Conservation (phyloP, 2,113 vertebrate species). For the Anolis sagrei region DNA sequence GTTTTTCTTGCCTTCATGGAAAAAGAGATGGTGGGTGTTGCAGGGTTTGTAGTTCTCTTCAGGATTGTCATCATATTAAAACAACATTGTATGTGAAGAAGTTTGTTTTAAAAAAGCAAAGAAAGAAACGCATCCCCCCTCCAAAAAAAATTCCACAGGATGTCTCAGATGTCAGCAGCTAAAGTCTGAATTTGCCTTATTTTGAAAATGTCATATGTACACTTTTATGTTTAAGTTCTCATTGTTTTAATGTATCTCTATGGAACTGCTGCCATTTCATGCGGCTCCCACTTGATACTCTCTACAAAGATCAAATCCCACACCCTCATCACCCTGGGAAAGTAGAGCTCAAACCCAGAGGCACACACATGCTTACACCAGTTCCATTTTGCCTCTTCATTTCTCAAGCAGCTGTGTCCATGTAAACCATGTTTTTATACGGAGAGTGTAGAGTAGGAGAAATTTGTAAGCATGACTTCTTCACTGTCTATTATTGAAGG, state of each 20-base stretch:
- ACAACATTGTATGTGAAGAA: slow-evolving; percentile 63
- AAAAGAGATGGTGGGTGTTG: slow-evolving; percentile 65
- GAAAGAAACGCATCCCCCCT: too few species aligned
- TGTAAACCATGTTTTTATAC: slow-evolving; percentile 95
- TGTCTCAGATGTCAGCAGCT: slow-evolving; percentile 75
- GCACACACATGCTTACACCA: slow-evolving; percentile 71
- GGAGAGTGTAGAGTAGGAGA: slow-evolving; percentile 90
- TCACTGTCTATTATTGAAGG: slow-evolving; percentile 84
- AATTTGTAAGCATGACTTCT: slow-evolving; percentile 79
- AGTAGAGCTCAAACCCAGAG: slow-evolving; percentile 77
- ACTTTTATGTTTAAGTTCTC: slow-evolving; percentile 70
- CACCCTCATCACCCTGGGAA: slow-evolving; percentile 61
- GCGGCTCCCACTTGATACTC: slow-evolving; percentile 64
- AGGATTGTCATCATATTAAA: slow-evolving; percentile 75
- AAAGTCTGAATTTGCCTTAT: slow-evolving; percentile 67
- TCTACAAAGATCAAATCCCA: slow-evolving; percentile 56
- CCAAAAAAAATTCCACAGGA: slow-evolving; percentile 48
- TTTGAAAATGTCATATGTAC: slow-evolving; percentile 76
- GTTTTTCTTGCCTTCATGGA: slow-evolving; percentile 65
- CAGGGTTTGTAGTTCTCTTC: slow-evolving; percentile 70
- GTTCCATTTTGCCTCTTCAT: slow-evolving; percentile 73
- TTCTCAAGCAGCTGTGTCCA: slow-evolving; percentile 93
- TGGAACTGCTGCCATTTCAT: slow-evolving; percentile 80
- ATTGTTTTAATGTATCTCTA: slow-evolving; percentile 73
- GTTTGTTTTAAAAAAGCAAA: slow-evolving; percentile 66